Evolutionary conservation across 2,888 invertebrate species (phyloP), one percentile per base, ranked within the genome.

Genomic region (Didymodactylos carnosus): DNA sequence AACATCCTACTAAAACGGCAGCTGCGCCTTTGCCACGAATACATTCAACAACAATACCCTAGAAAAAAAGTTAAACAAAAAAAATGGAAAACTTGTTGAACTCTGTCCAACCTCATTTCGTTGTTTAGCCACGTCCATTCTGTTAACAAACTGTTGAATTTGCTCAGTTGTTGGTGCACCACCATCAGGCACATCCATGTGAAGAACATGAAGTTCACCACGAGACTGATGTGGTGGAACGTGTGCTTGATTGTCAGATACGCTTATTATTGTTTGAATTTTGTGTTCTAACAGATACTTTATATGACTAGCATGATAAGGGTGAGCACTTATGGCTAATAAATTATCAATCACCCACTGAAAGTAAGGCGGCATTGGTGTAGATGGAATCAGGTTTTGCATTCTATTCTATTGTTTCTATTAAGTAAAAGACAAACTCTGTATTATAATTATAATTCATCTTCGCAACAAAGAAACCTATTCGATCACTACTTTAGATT

Each of bases 321-420:
- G 74, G 25, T 46, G 40, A 35, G 74, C 74, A 16, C 71, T 71
- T 29, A 74, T 46, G 7, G 74, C 74, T 46, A 74, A 62, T 29
- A 53, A n/a, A 46, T 74, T 74, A 71, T 74, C 74, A 39, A 74
- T 41, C 14, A 74, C 35, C 74, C 74, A 74, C 46, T 71, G 39
- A 46, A 74, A 74, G 71, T 74, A 74, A 0, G 74, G 74, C 39
- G 74, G 62, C 35, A 35, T 62, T 10, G 62, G 35, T 8, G 62
- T 2, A 35, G 14, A n/a, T n/a, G 7, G 8, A 35, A 10, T 62
- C 62, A 62, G 29, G 8, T 27, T 51, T n/a, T n/a, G n/a, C n/a
- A n/a, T n/a, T n/a, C n/a, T n/a, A n/a, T n/a, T n/a, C n/a, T n/a
- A n/a, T 62, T 62, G 7, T 8, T 53, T 19, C 19, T 16, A 35